These are phyloP conservation scores for Anableps anableps DNA, from an alignment of 2,797 vertebrate genomes.

Conservation along the genomic window DNA sequence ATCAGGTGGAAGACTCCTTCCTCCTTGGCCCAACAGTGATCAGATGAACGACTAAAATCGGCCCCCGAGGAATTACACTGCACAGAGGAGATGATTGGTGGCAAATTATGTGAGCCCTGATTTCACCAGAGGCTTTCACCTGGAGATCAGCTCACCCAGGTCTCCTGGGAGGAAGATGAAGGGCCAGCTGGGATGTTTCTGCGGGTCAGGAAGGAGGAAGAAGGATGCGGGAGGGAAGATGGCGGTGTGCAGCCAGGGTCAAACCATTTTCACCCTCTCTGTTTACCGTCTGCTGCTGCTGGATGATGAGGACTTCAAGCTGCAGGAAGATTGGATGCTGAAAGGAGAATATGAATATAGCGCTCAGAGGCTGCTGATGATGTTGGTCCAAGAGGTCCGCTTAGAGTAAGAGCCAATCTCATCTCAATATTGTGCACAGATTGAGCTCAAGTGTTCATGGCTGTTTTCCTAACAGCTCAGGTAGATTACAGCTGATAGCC, in stretches of 20 bases:
- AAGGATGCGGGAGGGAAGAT: neutral
- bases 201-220: too few relatives aligned
- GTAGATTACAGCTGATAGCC: too few relatives aligned
- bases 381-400: slow-evolving; percentile 43
- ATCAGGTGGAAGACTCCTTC: slow-evolving; percentile 1
- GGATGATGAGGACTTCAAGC: slow-evolving; percentile 61
- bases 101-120: neutral
- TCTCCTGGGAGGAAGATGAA: too few relatives aligned
- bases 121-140: neutral
- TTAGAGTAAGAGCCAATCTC: slow-evolving; percentile 67
- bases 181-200: too few relatives aligned
- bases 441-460: too few relatives aligned
- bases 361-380: neutral
- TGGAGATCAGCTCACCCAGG: neutral
- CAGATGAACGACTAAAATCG: neutral
- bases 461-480: too few relatives aligned
- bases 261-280: neutral
- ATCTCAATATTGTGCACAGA: slow-evolving; percentile 55
- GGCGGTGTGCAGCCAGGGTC: neutral
- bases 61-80: neutral
- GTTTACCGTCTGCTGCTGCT: slow-evolving; percentile 32
- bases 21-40: neutral
- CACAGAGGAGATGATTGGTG: neutral
- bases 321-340: slow-evolving; percentile 64
- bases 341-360: slow-evolving; percentile 27